A percentile compares a stretch with the other conserved stretches of the same genome.
Evolutionary conservation across 2,113 vertebrate species (phyloP).

Genomic region (Anolis carolinensis): DNA sequence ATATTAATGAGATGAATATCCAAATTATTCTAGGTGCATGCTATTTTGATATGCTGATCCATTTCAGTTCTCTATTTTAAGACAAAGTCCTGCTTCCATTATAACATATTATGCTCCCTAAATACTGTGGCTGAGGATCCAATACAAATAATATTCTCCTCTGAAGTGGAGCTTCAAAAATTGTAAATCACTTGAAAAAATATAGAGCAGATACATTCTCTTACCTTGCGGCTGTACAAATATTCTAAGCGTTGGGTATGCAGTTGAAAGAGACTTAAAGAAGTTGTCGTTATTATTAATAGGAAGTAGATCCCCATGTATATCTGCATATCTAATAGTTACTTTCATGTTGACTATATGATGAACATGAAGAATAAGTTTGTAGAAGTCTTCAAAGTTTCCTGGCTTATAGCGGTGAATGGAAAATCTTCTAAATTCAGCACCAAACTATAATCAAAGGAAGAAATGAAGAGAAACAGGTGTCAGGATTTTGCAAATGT

Average conservation of each 20-base stretch:
- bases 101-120: neutral
- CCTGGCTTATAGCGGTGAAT: slow-evolving; percentile 92
- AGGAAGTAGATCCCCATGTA: slow-evolving; percentile 97
- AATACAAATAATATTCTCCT: neutral
- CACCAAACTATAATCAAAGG: slow-evolving; percentile 86
- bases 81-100: neutral
- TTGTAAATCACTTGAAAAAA: neutral
- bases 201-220: neutral
- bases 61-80: neutral
- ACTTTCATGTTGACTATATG: slow-evolving; percentile 91
- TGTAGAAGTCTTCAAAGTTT: slow-evolving; percentile 98
- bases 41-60: neutral
- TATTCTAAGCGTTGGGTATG: slow-evolving; percentile 92
- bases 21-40: neutral
- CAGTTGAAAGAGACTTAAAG: slow-evolving; percentile 94
- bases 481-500: neutral
- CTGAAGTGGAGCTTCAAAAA: neutral
- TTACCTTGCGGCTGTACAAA: slow-evolving; percentile 98
- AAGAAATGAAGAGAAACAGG: neutral
- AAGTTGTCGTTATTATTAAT: slow-evolving; percentile 99
- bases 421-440: slow-evolving; percentile 96
- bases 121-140: neutral
- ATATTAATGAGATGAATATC: slow-evolving; percentile 9
- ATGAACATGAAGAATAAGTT: slow-evolving; percentile 93
- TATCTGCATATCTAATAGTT: slow-evolving; percentile 94